Conservation (phyloP, 2,113 vertebrate genomes). For the Laticauda laticaudata region DNA sequence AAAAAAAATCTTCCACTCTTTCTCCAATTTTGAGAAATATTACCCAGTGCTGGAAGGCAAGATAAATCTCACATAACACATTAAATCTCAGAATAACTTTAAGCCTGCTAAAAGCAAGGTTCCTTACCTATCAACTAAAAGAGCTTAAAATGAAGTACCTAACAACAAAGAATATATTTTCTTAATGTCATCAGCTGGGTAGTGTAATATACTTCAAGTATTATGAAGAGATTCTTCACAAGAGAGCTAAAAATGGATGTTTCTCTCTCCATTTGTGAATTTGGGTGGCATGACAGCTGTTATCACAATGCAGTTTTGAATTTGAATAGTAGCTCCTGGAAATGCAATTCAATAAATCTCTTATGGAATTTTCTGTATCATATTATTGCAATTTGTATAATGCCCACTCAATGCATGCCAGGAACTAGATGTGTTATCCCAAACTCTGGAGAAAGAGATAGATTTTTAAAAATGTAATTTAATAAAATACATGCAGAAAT, state of each 20-base stretch:
- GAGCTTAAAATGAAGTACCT: not conserved
- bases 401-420: not conserved
- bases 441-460: not conserved
- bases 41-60: not conserved
- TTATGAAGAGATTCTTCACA: conserved; percentile 4
- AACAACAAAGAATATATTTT: not conserved
- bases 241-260: not conserved
- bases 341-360: not conserved
- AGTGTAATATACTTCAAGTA: not conserved
- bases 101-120: not conserved
- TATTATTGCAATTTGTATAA: not conserved
- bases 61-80: conserved; percentile 8
- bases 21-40: not conserved
- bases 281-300: not conserved
- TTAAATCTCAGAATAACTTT: not conserved
- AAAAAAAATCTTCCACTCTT: not conserved
- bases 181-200: not conserved
- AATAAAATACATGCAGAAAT: not conserved
- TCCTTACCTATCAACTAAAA: not conserved
- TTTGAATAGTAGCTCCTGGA: not conserved
- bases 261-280: not conserved
- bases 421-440: not conserved
- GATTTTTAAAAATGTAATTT: not conserved
- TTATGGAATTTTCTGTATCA: not conserved
- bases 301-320: not conserved